phyloP scores from a whole-genome alignment of 1,140 invertebrate genomes.

The Drusus annulatus region DNA sequence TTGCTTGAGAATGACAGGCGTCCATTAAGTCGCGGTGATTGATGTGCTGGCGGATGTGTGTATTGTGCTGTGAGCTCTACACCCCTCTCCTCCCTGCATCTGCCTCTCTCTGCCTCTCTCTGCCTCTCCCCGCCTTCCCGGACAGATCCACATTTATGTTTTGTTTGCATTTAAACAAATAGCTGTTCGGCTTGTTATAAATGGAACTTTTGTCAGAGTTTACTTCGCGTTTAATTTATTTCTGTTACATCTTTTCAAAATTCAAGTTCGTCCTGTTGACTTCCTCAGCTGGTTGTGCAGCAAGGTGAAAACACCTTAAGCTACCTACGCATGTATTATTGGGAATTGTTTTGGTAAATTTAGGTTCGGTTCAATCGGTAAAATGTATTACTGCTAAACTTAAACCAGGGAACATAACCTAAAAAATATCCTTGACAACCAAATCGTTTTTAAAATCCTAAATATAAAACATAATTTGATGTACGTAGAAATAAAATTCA shows the following conservation, averaged over 20 bases:
- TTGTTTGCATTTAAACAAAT: slow-evolving; percentile 59
- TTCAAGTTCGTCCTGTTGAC: no score
- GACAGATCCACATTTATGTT: slow-evolving; percentile 35
- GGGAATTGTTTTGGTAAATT: no score
- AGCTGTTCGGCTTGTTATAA: slow-evolving; percentile 55
- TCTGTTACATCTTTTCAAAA: slow-evolving; percentile 13
- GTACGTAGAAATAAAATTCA: no score
- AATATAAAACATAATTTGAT: no score
- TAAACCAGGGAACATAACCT: no score
- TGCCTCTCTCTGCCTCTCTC: neutral
- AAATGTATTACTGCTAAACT: no score
- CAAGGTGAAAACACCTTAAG: no score
- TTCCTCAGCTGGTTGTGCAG: no score
- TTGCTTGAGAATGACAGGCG: slow-evolving; percentile 60
- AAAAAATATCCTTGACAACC: no score
- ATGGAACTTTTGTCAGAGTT: slow-evolving; percentile 58
- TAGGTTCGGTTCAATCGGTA: no score
- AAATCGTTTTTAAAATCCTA: no score
- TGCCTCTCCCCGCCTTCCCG: neutral
- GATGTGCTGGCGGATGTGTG: slow-evolving; percentile 56
- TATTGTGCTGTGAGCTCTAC: slow-evolving; percentile 32
- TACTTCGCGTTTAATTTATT: slow-evolving; percentile 55
- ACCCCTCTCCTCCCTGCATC: neutral
- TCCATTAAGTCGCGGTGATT: slow-evolving; percentile 59
- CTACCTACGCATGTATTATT: no score